These are phyloP conservation scores for Clarias laeviceps DNA, from an alignment of 2,797 vertebrate species.

Conservation along the genomic window DNA sequence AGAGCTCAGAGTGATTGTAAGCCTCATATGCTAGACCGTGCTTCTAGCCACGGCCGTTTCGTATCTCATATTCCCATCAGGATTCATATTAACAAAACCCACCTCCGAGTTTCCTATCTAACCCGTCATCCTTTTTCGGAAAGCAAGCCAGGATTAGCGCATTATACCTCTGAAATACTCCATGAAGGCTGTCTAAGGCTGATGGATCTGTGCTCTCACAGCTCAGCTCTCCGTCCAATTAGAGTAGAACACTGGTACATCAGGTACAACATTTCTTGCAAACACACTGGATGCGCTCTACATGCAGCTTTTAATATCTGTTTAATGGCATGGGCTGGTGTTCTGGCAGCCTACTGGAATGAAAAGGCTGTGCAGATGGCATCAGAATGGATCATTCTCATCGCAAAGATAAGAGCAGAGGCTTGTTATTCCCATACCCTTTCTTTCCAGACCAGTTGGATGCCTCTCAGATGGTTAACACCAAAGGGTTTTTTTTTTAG, in stretches of 20 bases:
- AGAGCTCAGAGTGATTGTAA: conserved; percentile 16
- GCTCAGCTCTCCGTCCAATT: conserved; percentile 26
- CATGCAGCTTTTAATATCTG: conserved; percentile 28
- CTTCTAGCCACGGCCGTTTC: background rate
- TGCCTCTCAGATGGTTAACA: conserved; percentile 34
- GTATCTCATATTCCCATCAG: conserved; percentile 1
- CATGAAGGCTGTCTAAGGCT: conserved; percentile 2
- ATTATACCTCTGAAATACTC: conserved; percentile 26
- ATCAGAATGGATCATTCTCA: conserved; percentile 48
- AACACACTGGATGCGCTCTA: conserved; percentile 11
- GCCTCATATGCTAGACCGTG: conserved; percentile 2
- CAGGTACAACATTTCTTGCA: conserved; percentile 2
- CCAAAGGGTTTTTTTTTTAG: conserved; percentile 33
- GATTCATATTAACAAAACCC: conserved; percentile 25
- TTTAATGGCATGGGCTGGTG: background rate
- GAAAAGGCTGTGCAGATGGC: conserved; percentile 25
- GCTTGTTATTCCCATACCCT: conserved; percentile 37
- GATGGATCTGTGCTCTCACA: conserved; percentile 15
- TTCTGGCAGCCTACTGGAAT: conserved; percentile 22
- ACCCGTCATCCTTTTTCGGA: conserved; percentile 11
- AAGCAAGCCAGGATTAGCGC: conserved; percentile 17
- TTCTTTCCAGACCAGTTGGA: conserved; percentile 10
- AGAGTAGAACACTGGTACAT: background rate
- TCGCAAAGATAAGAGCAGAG: conserved; percentile 39
- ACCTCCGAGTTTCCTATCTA: conserved; percentile 15